A percentile compares a stretch with the other conserved stretches of the same genome.
Conservation (phyloP, 2,888 invertebrate species). For the Corbicula japonica region DNA sequence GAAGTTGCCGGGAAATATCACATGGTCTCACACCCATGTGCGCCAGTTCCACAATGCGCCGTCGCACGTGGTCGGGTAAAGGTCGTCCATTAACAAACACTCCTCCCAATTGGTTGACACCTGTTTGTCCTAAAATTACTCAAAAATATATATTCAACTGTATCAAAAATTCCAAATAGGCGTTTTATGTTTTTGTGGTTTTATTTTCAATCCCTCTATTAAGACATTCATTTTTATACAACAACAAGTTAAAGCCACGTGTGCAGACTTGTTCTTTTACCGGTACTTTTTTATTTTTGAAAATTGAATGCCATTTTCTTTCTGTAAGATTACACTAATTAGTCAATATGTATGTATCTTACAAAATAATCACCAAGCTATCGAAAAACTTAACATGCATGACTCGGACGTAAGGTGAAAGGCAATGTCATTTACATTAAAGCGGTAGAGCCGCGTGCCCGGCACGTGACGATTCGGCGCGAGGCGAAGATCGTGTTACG, state of each 20-base stretch:
- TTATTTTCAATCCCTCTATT: background rate
- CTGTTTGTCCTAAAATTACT: constrained; percentile 93
- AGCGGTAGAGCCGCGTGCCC: background rate
- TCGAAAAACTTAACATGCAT: constrained; percentile 20
- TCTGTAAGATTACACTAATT: constrained; percentile 14
- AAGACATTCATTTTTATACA: background rate
- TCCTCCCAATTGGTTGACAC: constrained; percentile 98
- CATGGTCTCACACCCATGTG: constrained; percentile 97
- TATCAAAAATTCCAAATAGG: background rate
- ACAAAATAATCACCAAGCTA: constrained; percentile 5
- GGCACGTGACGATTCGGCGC: constrained; percentile 14
- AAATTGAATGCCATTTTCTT: constrained; percentile 3
- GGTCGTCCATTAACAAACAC: constrained; percentile 99
- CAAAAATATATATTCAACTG: background rate
- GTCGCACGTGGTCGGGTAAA: constrained; percentile 96
- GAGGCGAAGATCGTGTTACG: constrained; percentile 11
- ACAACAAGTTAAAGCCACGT: background rate
- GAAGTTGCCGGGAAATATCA: constrained; percentile 97
- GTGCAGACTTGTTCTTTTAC: background rate
- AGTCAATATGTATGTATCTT: constrained; percentile 19
- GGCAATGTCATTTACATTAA: constrained; percentile 23
- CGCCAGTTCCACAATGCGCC: constrained; percentile 97
- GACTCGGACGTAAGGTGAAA: constrained; percentile 23
- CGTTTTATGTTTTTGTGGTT: background rate
- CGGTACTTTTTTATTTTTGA: background rate